Conservation (phyloP, 2,888 invertebrate species). For the Chymomyza amoena region DNA sequence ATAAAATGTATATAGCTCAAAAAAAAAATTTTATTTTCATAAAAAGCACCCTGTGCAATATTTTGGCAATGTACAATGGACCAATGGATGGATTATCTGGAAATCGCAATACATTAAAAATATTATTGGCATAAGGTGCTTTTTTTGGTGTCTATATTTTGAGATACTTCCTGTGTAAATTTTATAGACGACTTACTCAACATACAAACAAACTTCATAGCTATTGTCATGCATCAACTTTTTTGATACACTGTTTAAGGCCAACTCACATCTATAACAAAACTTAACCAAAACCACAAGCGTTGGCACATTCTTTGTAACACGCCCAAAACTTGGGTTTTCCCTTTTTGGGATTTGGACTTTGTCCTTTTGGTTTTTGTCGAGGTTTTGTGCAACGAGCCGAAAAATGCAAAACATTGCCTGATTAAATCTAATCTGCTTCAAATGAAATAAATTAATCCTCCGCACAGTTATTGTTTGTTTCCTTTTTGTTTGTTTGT, state of each 20-base stretch:
- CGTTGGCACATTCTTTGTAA: not conserved
- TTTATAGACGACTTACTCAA: too few species aligned
- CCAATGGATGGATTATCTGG: too few species aligned
- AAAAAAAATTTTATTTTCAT: too few species aligned
- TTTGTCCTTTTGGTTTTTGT: slow-evolving; percentile 8
- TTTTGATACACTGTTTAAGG: not conserved
- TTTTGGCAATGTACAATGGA: too few species aligned
- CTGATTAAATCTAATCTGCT: slow-evolving; percentile 62
- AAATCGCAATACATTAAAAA: too few species aligned
- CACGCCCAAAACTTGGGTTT: not conserved
- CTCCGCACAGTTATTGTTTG: slow-evolving; percentile 47
- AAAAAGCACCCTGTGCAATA: too few species aligned
- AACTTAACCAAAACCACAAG: slow-evolving; percentile 4
- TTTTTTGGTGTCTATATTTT: too few species aligned
- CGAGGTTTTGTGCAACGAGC: slow-evolving; percentile 32
- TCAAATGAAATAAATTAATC: slow-evolving; percentile 67
- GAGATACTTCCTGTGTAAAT: too few species aligned
- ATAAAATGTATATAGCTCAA: too few species aligned
- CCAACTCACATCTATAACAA: not conserved
- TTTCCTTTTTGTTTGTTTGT: slow-evolving; percentile 28
- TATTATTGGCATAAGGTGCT: too few species aligned
- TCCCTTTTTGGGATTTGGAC: not conserved
- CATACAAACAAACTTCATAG: too few species aligned
- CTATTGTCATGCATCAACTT: too few species aligned
- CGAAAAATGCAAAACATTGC: slow-evolving; percentile 43